A percentile compares a stretch with the other conserved stretches of the same genome.
Evolutionary conservation across 2,113 vertebrate species (phyloP).

Genomic region (Neofelis nebulosa): DNA sequence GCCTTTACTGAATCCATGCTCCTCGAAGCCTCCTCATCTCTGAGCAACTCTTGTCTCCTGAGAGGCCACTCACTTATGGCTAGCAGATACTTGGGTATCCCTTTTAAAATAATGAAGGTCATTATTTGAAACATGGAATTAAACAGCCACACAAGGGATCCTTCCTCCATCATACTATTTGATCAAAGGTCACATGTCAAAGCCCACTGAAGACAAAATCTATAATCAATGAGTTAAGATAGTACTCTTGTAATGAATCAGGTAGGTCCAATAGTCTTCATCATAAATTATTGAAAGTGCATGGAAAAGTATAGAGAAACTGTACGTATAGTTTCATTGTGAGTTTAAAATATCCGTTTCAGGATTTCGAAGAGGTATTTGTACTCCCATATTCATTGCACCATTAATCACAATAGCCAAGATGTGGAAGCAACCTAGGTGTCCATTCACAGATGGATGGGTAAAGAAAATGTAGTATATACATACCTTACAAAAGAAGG

Average conservation of each 20-base stretch:
- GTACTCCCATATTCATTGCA: not conserved
- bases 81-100: not conserved
- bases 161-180: not conserved
- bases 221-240: not conserved
- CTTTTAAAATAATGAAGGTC: not conserved
- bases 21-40: not conserved
- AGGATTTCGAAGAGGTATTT: not conserved
- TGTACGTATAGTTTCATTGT: not conserved
- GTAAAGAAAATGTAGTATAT: not conserved
- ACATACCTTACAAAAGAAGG: not conserved
- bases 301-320: not conserved
- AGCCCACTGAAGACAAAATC: not conserved
- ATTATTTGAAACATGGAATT: not conserved
- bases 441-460: not conserved
- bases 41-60: not conserved
- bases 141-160: not conserved
- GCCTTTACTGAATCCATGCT: not conserved
- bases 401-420: not conserved
- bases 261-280: not conserved
- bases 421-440: not conserved
- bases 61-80: not conserved
- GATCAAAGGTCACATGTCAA: not conserved
- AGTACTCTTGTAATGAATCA: not conserved
- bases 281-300: not conserved
- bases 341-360: slow-evolving; percentile 5